Conservation (phyloP, 2,113 vertebrate species). For the Hemicordylus capensis region DNA sequence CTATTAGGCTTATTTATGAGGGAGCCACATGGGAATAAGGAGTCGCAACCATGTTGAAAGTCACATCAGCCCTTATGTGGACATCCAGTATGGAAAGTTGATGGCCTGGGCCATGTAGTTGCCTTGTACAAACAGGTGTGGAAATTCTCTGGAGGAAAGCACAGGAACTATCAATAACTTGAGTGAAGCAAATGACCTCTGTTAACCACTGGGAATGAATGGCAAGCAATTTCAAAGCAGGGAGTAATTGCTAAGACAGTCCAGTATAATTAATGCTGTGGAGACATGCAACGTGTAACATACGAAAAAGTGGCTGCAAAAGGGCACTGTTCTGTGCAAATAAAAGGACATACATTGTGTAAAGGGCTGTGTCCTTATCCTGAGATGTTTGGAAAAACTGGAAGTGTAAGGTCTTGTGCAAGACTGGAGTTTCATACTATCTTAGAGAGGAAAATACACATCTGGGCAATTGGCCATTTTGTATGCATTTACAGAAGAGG, state of each 20-base stretch:
- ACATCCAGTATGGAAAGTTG: neutral
- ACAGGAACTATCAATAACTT: neutral
- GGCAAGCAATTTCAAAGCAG: neutral
- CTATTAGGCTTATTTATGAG: neutral
- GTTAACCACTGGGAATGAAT: neutral
- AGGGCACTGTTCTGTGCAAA: neutral
- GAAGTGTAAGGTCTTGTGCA: neutral
- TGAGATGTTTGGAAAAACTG: neutral
- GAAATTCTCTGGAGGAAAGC: neutral
- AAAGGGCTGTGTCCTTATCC: neutral
- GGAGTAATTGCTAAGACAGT: neutral
- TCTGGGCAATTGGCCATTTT: too few relatives aligned
- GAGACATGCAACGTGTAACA: neutral
- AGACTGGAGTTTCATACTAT: too few relatives aligned
- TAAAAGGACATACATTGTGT: neutral
- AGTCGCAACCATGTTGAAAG: neutral
- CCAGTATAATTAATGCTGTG: neutral
- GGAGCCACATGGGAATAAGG: too few relatives aligned
- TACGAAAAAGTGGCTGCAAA: neutral
- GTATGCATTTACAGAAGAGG: too few relatives aligned
- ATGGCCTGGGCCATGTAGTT: neutral
- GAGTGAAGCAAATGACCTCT: neutral
- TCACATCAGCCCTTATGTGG: too few relatives aligned
- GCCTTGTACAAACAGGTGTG: neutral
- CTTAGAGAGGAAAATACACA: too few relatives aligned